A percentile compares a stretch with the other conserved stretches of the same genome.
Conservation (phyloP, 2,888 invertebrate genomes). For the Melanchra persicariae region DNA sequence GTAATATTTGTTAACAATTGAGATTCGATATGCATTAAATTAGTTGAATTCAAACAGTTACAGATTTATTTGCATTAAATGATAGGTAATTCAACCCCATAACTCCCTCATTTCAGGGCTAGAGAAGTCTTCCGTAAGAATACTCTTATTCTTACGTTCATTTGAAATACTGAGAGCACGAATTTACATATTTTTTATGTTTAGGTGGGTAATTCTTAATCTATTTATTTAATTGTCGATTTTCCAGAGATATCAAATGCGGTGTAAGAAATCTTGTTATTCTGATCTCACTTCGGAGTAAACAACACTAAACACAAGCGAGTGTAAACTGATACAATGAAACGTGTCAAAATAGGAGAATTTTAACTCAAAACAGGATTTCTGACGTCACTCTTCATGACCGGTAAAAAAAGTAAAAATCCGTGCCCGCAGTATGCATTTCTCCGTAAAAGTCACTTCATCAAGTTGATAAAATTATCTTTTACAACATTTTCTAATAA, state of each 20-base stretch:
- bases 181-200: background rate
- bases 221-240: background rate
- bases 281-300: too few relatives aligned
- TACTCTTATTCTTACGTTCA: too few relatives aligned
- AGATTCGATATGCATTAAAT: conserved; percentile 47
- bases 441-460: conserved; percentile 21
- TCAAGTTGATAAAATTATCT: conserved; percentile 12
- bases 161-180: background rate
- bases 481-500: conserved; percentile 25
- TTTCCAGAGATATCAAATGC: background rate
- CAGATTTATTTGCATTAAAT: background rate
- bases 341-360: background rate
- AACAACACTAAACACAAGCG: background rate
- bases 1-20: conserved; percentile 31
- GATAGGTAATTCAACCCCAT: background rate
- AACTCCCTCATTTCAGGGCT: background rate
- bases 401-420: conserved; percentile 4
- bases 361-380: background rate
- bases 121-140: background rate
- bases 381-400: background rate
- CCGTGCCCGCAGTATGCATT: conserved; percentile 12
- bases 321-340: background rate
- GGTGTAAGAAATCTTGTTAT: background rate
- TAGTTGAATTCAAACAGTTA: conserved; percentile 15
- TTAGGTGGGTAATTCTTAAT: background rate